Conservation (phyloP, 2,113 vertebrate species). For the Bostrychus sinensis region DNA sequence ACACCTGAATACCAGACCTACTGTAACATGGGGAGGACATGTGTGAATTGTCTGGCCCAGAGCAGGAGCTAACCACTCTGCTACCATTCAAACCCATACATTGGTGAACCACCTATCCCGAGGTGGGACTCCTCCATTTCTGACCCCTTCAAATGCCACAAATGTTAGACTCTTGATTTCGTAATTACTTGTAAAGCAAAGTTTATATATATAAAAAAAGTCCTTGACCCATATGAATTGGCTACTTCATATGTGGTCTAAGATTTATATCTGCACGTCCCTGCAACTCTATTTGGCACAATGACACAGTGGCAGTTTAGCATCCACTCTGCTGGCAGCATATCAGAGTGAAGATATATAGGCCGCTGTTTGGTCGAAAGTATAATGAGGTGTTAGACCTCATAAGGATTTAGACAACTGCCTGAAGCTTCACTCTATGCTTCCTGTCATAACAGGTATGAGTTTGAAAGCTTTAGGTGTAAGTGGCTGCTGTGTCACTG, state of each 20-base stretch:
- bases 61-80: too few species aligned
- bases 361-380: conserved; percentile 19
- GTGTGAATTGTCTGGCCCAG: too few species aligned
- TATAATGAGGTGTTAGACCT: conserved; percentile 33
- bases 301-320: background rate
- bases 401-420: conserved; percentile 27
- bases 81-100: too few species aligned
- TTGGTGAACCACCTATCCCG: too few species aligned
- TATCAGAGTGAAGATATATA: conserved; percentile 15
- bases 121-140: too few species aligned
- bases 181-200: too few species aligned
- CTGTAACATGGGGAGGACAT: too few species aligned
- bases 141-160: too few species aligned
- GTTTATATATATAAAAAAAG: background rate
- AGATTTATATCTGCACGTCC: too few species aligned
- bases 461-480: conserved; percentile 32
- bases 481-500: conserved; percentile 28
- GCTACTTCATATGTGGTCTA: background rate
- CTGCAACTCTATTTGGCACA: conserved; percentile 1
- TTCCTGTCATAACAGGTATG: background rate
- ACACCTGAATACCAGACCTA: too few species aligned
- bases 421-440: conserved; percentile 19
- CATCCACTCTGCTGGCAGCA: conserved; percentile 3
- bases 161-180: too few species aligned
- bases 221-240: background rate